These are phyloP conservation scores for Plemyria rubiginata DNA, from an alignment of 2,888 invertebrate genomes.

Conservation along the genomic window DNA sequence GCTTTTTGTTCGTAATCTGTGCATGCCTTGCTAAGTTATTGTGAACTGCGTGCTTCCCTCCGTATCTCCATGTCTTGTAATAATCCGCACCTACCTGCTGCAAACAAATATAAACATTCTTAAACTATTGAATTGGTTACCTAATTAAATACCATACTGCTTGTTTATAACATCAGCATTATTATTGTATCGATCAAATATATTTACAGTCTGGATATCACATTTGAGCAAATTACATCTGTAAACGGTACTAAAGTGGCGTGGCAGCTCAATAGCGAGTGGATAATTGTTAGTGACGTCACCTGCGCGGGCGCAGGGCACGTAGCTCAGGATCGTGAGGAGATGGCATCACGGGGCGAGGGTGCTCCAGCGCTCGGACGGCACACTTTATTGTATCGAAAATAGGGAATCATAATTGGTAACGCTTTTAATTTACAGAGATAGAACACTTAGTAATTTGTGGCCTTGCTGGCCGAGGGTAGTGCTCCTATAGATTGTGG, in stretches of 20 bases:
- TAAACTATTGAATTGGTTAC: not conserved
- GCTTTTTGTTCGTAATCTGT: conserved; percentile 16
- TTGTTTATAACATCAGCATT: too few species aligned
- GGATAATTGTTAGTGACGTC: conserved; percentile 38
- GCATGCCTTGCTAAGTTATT: conserved; percentile 4
- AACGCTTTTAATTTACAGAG: conserved; percentile 30
- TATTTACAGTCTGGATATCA: conserved; percentile 1
- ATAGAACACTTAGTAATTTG: conserved; percentile 14
- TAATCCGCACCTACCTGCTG: not conserved
- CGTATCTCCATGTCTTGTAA: not conserved
- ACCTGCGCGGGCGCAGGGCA: conserved; percentile 30
- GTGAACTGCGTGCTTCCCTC: conserved; percentile 1
- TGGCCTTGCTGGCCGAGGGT: not conserved
- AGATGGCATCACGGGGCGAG: conserved; percentile 36
- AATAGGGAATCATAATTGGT: conserved; percentile 29
- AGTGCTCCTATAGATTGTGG: not conserved
- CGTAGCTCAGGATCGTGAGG: conserved; percentile 50
- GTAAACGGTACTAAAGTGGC: conserved; percentile 15
- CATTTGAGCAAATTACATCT: conserved; percentile 16
- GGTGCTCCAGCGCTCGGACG: conserved; percentile 20
- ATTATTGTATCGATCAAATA: too few species aligned
- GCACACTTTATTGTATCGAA: conserved; percentile 25
- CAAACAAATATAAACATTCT: not conserved
- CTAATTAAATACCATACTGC: too few species aligned
- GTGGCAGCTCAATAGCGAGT: conserved; percentile 18